A percentile compares a stretch with the other conserved stretches of the same genome.
These are phyloP conservation scores for Odontothrips loti DNA, from an alignment of 2,888 invertebrate species.

Conservation along the genomic window DNA sequence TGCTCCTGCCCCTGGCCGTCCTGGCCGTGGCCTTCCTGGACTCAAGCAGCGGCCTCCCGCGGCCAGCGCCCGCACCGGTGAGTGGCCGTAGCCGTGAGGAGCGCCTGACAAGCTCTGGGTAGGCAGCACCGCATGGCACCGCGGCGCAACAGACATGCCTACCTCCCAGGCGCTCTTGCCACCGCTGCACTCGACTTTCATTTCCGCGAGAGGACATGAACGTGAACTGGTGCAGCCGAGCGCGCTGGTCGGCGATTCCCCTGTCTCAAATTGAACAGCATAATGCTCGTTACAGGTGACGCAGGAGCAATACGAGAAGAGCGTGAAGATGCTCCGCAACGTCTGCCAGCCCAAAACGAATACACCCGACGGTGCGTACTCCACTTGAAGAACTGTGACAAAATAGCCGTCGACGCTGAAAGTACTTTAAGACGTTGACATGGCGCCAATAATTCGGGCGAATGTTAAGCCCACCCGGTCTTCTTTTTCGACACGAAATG, in stretches of 20 bases:
- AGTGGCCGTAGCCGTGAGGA: neutral
- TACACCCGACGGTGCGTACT: neutral
- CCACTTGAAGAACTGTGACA: no score
- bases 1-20: neutral
- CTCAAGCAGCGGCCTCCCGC: neutral
- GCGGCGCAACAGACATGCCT: neutral
- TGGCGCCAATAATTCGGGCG: no score
- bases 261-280: neutral
- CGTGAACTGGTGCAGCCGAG: neutral
- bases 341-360: neutral
- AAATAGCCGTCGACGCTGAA: no score
- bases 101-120: neutral
- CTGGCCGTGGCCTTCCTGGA: neutral
- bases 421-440: no score
- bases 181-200: no score
- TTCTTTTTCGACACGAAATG: neutral
- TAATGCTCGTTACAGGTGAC: neutral
- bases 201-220: no score
- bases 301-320: conserved; percentile 9
- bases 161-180: neutral
- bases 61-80: neutral
- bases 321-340: conserved; percentile 10
- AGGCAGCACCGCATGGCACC: neutral
- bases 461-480: neutral
- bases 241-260: neutral